Conservation (phyloP, 2,113 vertebrate species). For the Antigone vipio region DNA sequence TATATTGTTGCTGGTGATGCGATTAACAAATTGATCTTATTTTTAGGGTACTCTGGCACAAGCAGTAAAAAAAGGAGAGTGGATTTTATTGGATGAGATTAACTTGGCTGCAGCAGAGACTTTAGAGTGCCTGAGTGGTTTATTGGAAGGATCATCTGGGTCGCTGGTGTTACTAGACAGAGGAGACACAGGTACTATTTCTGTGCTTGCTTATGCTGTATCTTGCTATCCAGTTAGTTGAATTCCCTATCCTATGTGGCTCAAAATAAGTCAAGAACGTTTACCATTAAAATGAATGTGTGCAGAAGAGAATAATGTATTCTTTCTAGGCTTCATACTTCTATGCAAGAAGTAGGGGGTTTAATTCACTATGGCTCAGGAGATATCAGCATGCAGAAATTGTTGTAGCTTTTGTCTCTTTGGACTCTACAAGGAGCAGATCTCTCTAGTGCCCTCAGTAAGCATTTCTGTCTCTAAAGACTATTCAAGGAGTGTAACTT, state of each 20-base stretch:
- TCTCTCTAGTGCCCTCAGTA: neutral
- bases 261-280: neutral
- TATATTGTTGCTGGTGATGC: neutral
- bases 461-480: neutral
- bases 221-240: neutral
- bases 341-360: neutral
- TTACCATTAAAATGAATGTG: neutral
- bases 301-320: neutral
- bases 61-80: conserved; percentile 94
- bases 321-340: neutral
- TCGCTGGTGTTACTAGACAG: conserved; percentile 93
- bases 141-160: conserved; percentile 88
- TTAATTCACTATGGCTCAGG: neutral
- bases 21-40: neutral
- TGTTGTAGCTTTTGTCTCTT: neutral
- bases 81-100: conserved; percentile 97
- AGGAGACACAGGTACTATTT: conserved; percentile 88
- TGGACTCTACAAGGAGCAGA: neutral
- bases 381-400: neutral
- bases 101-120: conserved; percentile 95
- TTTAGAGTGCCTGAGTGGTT: conserved; percentile 92
- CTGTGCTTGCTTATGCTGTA: neutral
- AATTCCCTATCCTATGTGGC: neutral
- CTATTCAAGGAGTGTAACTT: neutral
- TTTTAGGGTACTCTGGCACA: conserved; percentile 89